A percentile compares a stretch with the other conserved stretches of the same genome.
Evolutionary conservation across 2,888 invertebrate genomes (phyloP).

Genomic region (Drosophila rubida): DNA sequence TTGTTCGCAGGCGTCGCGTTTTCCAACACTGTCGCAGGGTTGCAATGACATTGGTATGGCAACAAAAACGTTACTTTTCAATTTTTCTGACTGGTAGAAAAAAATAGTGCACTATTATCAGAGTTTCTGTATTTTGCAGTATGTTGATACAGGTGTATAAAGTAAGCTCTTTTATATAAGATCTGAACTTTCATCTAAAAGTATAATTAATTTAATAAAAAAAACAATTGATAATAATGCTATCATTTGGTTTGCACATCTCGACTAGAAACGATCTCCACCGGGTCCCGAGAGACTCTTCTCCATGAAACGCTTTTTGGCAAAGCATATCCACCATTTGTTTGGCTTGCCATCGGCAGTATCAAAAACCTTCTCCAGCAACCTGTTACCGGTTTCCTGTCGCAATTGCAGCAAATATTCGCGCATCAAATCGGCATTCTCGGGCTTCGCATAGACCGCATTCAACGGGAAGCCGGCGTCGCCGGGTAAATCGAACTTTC

Average conservation of each 20-base stretch:
- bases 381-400: constrained; percentile 96
- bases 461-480: constrained; percentile 97
- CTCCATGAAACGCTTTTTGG: constrained; percentile 99
- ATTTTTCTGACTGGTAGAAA: too few species aligned
- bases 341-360: constrained; percentile 96
- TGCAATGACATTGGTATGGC: constrained; percentile 11
- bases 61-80: too few species aligned
- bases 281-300: constrained; percentile 90
- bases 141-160: too few species aligned
- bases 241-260: not conserved
- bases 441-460: constrained; percentile 96
- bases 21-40: constrained; percentile 25
- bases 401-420: constrained; percentile 96
- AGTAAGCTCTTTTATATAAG: too few species aligned
- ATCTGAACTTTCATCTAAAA: constrained; percentile 7
- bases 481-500: constrained; percentile 98
- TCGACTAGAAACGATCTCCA: constrained; percentile 16
- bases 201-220: constrained; percentile 26
- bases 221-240: not conserved
- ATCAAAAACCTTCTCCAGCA: constrained; percentile 96
- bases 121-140: too few species aligned
- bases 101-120: too few species aligned
- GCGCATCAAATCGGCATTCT: constrained; percentile 95
- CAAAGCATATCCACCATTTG: constrained; percentile 99
- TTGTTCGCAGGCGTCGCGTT: not conserved